Evolutionary conservation across 2,113 vertebrate genomes (phyloP).

Genomic region (Tinamus guttatus): DNA sequence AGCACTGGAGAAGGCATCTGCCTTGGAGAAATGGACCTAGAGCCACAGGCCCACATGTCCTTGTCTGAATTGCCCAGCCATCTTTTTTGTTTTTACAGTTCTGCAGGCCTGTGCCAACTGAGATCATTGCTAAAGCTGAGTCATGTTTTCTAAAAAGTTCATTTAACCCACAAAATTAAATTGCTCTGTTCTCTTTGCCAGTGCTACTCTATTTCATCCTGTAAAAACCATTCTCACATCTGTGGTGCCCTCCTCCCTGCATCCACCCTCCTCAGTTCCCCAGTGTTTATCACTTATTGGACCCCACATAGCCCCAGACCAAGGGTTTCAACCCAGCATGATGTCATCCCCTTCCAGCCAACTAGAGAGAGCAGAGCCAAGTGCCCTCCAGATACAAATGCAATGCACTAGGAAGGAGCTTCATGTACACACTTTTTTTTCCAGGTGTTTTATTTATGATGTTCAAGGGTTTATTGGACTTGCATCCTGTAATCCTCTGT

Average conservation of each 20-base stretch:
- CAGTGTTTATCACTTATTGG: background rate
- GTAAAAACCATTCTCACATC: background rate
- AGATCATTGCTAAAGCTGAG: background rate
- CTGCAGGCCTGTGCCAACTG: too few species aligned
- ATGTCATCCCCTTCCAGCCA: background rate
- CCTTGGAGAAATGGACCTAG: background rate
- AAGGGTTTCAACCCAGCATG: background rate
- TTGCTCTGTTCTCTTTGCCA: background rate
- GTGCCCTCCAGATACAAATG: background rate
- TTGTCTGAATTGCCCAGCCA: background rate
- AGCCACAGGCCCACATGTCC: background rate
- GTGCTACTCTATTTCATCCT: fast-evolving
- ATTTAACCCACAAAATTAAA: background rate
- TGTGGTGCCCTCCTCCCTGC: background rate
- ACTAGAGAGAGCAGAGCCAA: background rate
- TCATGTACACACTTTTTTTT: fast-evolving
- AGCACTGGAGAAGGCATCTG: background rate
- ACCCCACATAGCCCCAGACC: background rate
- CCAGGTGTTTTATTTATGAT: background rate
- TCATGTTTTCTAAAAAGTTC: background rate
- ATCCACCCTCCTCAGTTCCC: background rate
- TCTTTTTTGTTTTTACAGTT: background rate
- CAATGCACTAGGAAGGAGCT: background rate
- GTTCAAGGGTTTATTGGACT: background rate
- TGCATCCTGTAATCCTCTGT: background rate